phyloP scores from a whole-genome alignment of 1,140 invertebrate genomes.

The Psilanteris sp. region DNA sequence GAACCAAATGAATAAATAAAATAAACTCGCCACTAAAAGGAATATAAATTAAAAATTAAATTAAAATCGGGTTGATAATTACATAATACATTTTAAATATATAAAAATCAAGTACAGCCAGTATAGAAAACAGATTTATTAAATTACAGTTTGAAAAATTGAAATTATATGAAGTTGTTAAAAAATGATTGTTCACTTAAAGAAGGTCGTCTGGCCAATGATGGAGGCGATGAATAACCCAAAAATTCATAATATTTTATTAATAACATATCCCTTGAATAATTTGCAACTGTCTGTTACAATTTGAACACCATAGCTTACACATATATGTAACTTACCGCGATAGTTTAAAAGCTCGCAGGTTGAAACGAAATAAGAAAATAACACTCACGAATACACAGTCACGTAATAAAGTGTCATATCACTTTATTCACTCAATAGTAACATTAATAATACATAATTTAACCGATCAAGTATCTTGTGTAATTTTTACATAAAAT shows the following conservation, averaged over 20 bases:
- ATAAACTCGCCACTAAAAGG: no score
- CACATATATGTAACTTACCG: conserved; percentile 65
- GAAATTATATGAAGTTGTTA: conserved; percentile 9
- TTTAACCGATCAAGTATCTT: conserved; percentile 78
- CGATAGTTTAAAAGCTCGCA: conserved; percentile 57
- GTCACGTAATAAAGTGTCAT: conserved; percentile 73
- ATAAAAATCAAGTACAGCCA: no score
- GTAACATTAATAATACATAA: conserved; percentile 80
- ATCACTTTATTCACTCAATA: conserved; percentile 80
- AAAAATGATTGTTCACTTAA: conserved; percentile 4
- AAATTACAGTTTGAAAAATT: conserved; percentile 5
- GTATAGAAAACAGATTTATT: conserved; percentile 10
- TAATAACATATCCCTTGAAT: conserved; percentile 68
- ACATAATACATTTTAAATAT: no score
- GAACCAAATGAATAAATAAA: no score
- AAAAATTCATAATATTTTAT: conserved; percentile 69
- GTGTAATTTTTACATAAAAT: conserved; percentile 78
- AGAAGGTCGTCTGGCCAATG: conserved; percentile 31
- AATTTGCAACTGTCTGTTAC: conserved; percentile 64
- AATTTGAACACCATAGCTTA: conserved; percentile 66
- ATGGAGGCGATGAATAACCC: conserved; percentile 23
- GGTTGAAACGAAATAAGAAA: conserved; percentile 59
- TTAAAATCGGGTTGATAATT: no score
- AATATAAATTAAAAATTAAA: no score
- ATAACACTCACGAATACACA: conserved; percentile 69